phyloP scores from a whole-genome alignment of 2,888 invertebrate species.

The Platycnemis pennipes region DNA sequence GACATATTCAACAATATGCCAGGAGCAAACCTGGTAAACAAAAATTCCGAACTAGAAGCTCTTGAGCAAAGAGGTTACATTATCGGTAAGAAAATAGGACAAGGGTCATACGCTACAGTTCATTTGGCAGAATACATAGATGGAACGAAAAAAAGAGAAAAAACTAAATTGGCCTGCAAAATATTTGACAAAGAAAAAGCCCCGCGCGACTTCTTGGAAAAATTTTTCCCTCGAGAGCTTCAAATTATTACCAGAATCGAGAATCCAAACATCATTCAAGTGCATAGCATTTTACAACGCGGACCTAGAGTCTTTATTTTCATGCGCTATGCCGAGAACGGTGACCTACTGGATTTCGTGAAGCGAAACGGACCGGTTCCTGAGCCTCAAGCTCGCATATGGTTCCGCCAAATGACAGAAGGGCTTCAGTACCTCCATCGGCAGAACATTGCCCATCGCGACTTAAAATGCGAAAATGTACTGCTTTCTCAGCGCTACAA shows the following conservation, averaged over 20 bases:
- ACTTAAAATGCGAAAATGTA: conserved; percentile 97
- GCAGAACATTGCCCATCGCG: conserved; percentile 93
- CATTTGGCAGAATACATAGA: conserved; percentile 92
- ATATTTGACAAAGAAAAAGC: conserved; percentile 95
- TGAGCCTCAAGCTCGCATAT: conserved; percentile 89
- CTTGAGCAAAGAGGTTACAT: conserved; percentile 91
- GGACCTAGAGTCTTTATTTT: conserved; percentile 93
- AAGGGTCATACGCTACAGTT: conserved; percentile 95
- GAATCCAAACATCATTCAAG: conserved; percentile 94
- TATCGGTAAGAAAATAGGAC: conserved; percentile 93
- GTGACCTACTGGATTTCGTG: conserved; percentile 92
- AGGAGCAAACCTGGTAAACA: conserved; percentile 82
- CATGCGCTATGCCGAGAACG: conserved; percentile 95
- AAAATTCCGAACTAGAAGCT: conserved; percentile 91
- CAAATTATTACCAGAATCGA: conserved; percentile 93
- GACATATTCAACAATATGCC: conserved; percentile 9
- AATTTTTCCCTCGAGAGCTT: conserved; percentile 96
- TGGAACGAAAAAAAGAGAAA: conserved; percentile 84
- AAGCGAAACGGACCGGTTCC: conserved; percentile 88
- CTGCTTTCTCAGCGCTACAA: conserved; percentile 91
- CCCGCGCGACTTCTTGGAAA: conserved; percentile 92
- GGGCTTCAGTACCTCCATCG: conserved; percentile 92
- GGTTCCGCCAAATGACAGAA: conserved; percentile 93
- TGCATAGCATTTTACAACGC: conserved; percentile 91
- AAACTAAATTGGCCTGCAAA: conserved; percentile 91